A percentile compares a stretch with the other conserved stretches of the same genome.
Evolutionary conservation across 2,888 invertebrate genomes (phyloP).

Genomic region (Phaonia tiefii): DNA sequence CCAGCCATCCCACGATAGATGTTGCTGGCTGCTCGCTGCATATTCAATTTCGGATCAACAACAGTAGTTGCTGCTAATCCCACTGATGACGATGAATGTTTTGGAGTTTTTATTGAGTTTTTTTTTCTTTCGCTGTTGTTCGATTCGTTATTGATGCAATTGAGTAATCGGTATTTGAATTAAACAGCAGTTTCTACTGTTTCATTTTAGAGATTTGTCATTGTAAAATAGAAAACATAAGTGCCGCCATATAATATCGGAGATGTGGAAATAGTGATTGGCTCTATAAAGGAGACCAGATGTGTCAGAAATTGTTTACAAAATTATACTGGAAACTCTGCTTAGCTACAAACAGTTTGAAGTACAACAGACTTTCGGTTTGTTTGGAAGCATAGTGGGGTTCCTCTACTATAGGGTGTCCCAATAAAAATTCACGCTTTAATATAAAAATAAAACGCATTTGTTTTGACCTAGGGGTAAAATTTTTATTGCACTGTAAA

Average conservation of each 20-base stretch:
- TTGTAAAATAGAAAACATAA: no score
- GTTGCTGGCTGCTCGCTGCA: neutral
- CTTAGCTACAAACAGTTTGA: no score
- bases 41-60: conserved; percentile 8
- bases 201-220: no score
- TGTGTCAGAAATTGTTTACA: neutral
- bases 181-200: conserved; percentile 19
- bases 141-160: conserved; percentile 50
- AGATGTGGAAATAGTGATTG: conserved; percentile 45
- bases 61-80: conserved; percentile 40
- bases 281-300: conserved; percentile 46
- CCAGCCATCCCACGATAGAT: conserved; percentile 56
- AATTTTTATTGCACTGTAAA: no score
- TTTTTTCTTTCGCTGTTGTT: neutral
- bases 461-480: no score
- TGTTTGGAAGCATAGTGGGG: no score
- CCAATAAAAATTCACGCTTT: no score
- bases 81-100: conserved; percentile 10
- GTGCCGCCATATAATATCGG: neutral
- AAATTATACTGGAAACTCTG: neutral
- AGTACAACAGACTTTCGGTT: no score
- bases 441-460: no score
- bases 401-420: no score
- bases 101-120: neutral
- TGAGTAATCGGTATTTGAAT: conserved; percentile 61